Base-by-base conservation (phyloP, 2,888 invertebrate genomes). In the Nysson spinosus region DNA sequence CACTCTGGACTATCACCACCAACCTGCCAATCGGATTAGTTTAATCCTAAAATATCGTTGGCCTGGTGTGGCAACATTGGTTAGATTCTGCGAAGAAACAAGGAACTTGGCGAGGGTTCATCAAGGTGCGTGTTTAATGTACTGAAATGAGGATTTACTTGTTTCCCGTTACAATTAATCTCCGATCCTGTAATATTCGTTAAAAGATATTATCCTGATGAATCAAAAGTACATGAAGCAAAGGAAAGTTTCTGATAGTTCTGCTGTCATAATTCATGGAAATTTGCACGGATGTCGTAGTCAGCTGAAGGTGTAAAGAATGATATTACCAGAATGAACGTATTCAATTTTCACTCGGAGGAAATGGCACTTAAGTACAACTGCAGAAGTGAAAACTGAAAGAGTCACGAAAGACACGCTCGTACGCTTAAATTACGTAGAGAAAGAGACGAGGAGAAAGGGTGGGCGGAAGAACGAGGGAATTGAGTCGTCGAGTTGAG, bases 11-110 rank as follows among this genome's bases (percentile, higher is more conserved):
- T 47, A 64, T 72, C 68, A 39, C 66, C 49, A 24, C 12, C 68
- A 62, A 61, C 69, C 69, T 69, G 52, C 60, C 71, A 37, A 69
- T 73, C 67, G 77, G 80, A 81, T 81, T 81, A 78, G 56, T 67
- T 69, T 77, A 73, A 78, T 79, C 76, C 80, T 72, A 77, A 79
- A 72, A 72, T 76, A 77, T 75, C 60, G 50, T 42, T 56, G 32
- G 37, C 6, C 44, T n/a, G 46, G 49, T 32, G 5, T 4, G 37
- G 28, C 46, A 26, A 61, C 14, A 46, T 51, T 22, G 39, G 28
- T 37, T 43, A 42, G 12, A 35, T 35, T 43, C n/a, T n/a, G 6
- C 22, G 22, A 24, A 34, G 7, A 6, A 6, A 4, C 9, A 24
- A 14, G n/a, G 12, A 4, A 6, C 4, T 6, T n/a, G 1, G 5